phyloP scores from a whole-genome alignment of 2,888 invertebrate species.

The Leptura quadrifasciata region DNA sequence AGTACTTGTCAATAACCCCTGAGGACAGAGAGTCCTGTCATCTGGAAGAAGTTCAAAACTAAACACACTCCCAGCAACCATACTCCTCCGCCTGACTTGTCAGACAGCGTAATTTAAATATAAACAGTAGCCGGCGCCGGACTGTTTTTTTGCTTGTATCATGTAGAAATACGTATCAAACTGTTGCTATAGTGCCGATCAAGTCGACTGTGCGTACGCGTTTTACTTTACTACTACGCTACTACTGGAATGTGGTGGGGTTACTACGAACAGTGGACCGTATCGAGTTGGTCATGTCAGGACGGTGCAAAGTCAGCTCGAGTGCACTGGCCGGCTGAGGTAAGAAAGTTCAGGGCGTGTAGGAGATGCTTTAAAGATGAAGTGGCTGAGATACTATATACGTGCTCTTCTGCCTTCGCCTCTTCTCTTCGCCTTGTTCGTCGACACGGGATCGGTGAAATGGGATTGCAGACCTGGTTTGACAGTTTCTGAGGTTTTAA shows the following conservation, averaged over 20 bases:
- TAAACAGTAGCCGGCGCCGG: constrained; percentile 55
- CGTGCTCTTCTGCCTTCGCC: constrained; percentile 38
- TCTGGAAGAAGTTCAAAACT: background rate
- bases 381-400: constrained; percentile 49
- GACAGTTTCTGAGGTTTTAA: constrained; percentile 22
- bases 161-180: constrained; percentile 55
- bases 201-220: constrained; percentile 56
- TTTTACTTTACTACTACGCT: constrained; percentile 66
- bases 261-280: constrained; percentile 70
- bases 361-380: constrained; percentile 66
- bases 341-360: constrained; percentile 72
- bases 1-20: constrained; percentile 36
- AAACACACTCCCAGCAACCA: constrained; percentile 18
- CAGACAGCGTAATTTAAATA: constrained; percentile 51
- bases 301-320: constrained; percentile 50
- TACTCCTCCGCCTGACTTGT: constrained; percentile 43
- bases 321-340: constrained; percentile 63
- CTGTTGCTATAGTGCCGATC: constrained; percentile 56
- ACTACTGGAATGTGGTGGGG: constrained; percentile 71
- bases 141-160: constrained; percentile 42
- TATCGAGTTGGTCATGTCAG: constrained; percentile 43
- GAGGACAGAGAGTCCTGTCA: constrained; percentile 4
- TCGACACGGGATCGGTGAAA: constrained; percentile 19
- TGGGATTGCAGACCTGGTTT: constrained; percentile 27
- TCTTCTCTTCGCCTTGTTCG: constrained; percentile 33